Evolutionary conservation across 92 coral and sea anemone species (phyloP), one percentile per base, ranked within the genome.

Genomic region (Parazoanthus swiftii): DNA sequence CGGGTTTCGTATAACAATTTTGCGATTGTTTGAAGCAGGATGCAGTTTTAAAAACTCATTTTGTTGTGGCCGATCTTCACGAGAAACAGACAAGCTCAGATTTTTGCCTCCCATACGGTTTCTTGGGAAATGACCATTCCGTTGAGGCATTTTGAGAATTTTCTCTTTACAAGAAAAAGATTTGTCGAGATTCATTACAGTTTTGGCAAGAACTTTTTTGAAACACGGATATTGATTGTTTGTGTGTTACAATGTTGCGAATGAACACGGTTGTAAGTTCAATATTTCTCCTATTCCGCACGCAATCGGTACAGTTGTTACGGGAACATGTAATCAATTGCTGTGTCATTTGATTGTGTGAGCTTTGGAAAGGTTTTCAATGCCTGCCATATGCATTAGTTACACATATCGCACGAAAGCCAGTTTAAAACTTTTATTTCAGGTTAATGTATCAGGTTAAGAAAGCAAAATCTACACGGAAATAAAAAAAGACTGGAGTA

Each of bases 21-120:
- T 29, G 23, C 63, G 2, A 66, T 65, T 67, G 59, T 54, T 56
- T 38, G 76, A 82, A 9, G 56, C 85, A 81, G 85, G 85, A 81
- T 56, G 73, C 72, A 63, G 16, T 2, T 63, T 63, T 58, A 21
- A 58, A 58, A 58, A 58, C 66, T 58, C 66, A 18, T 14, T 58
- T 58, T 58, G 66, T 58, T 58, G 66, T 58, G 20, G 66, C 66
- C 66, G 66, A 58, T 58, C 66, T 63, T 18, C 70, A 18, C 25
- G 26, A 63, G 26, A 63, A 5, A 63, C 8, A 63, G 70, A 4
- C 70, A 63, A 58, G 26, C 70, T 63, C 70, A 13, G 20, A 20
- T 13, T 63, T 63, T 63, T 63, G 23, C 68, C 58, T 51, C 16
- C 16, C 16, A 63, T 63, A 63, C 70, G 25, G 70, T 63, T 63